Conservation (phyloP, 2,113 vertebrate species). For the Hipposideros armiger region DNA sequence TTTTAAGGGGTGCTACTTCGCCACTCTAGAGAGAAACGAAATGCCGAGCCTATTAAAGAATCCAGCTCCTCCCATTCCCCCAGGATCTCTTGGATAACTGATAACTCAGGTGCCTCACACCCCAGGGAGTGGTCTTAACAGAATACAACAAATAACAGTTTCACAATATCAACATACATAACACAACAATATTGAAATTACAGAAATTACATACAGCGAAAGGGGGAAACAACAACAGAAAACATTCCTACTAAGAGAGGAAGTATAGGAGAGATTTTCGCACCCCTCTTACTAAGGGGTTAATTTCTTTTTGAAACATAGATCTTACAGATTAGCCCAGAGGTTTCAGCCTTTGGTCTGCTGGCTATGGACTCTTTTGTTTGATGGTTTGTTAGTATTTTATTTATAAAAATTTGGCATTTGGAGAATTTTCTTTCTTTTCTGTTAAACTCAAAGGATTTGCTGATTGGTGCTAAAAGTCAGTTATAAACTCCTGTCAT, state of each 20-base stretch:
- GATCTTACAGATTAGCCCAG: slow-evolving; percentile 71
- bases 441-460: slow-evolving; percentile 48
- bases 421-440: slow-evolving; percentile 63
- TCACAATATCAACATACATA: slow-evolving; percentile 75
- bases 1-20: slow-evolving; percentile 34
- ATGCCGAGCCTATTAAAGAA: slow-evolving; percentile 57
- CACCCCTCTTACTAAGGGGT: slow-evolving; percentile 4
- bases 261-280: slow-evolving; percentile 32
- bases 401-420: slow-evolving; percentile 69
- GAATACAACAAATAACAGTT: slow-evolving; percentile 69
- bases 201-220: slow-evolving; percentile 62
- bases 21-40: slow-evolving; percentile 38
- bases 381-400: slow-evolving; percentile 55
- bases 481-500: slow-evolving; percentile 1
- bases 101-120: slow-evolving; percentile 64
- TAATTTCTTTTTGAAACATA: slow-evolving; percentile 60
- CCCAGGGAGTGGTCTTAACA: slow-evolving; percentile 66
- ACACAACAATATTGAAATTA: slow-evolving; percentile 71
- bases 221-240: slow-evolving; percentile 40
- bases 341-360: slow-evolving; percentile 75
- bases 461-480: slow-evolving; percentile 15
- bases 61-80: slow-evolving; percentile 18
- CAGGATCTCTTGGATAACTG: slow-evolving; percentile 29
- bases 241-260: slow-evolving; percentile 69
- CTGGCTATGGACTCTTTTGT: slow-evolving; percentile 69